phyloP scores from a whole-genome alignment of 1,140 invertebrate genomes.

The Lordiphosa collinella region DNA sequence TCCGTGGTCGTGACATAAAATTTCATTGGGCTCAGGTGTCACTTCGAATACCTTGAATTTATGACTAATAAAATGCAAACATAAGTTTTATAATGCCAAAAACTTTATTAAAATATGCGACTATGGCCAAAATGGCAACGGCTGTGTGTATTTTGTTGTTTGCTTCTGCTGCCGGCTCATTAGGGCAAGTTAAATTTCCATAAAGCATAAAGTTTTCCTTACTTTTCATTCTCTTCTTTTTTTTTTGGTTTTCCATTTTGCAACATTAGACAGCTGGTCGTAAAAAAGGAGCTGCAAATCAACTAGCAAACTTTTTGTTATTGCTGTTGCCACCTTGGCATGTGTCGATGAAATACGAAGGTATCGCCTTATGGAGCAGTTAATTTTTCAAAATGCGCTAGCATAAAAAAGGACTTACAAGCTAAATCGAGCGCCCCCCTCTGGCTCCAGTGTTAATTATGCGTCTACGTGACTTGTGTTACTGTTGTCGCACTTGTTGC shows the following conservation, averaged over 20 bases:
- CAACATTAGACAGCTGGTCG: conserved; percentile 56
- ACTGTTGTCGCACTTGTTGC: conserved; percentile 43
- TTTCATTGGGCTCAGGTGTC: conserved; percentile 57
- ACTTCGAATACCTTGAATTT: conserved; percentile 44
- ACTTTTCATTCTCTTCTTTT: conserved; percentile 2
- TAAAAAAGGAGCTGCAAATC: conserved; percentile 61
- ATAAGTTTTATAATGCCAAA: conserved; percentile 48
- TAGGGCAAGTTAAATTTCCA: conserved; percentile 68
- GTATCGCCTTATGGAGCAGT: conserved; percentile 50
- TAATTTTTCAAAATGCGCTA: conserved; percentile 30
- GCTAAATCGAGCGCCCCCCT: conserved; percentile 10
- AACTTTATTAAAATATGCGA: conserved; percentile 76
- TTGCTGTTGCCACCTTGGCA: conserved; percentile 41
- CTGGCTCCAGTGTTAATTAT: conserved; percentile 48
- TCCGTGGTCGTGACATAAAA: conserved; percentile 46
- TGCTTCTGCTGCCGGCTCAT: conserved; percentile 41
- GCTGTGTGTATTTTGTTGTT: conserved; percentile 8
- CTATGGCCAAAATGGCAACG: conserved; percentile 19
- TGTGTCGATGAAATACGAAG: conserved; percentile 52
- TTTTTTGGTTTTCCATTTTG: conserved; percentile 20
- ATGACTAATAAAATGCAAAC: conserved; percentile 66
- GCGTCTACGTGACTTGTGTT: conserved; percentile 43
- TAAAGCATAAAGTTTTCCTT: conserved; percentile 54
- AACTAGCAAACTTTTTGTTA: conserved; percentile 28
- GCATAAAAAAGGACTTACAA: not conserved